Conservation (phyloP, 1,140 invertebrate genomes). For the Eupristina koningsbergeri region DNA sequence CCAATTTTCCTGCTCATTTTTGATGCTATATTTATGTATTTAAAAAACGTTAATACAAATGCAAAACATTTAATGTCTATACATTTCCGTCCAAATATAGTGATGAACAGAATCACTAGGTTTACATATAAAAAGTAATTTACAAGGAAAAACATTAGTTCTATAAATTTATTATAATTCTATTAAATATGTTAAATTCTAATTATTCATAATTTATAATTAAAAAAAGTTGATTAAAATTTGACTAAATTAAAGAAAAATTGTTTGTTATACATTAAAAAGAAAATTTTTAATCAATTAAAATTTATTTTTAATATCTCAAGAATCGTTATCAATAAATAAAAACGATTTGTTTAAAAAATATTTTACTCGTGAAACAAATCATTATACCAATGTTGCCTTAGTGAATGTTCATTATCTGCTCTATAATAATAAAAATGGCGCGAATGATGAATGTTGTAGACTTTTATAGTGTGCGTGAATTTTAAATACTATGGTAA, state of each 20-base stretch:
- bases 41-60: neutral
- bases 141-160: neutral
- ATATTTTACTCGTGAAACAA: neutral
- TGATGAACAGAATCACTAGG: constrained; percentile 5
- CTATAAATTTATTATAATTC: neutral
- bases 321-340: neutral
- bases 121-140: constrained; percentile 8
- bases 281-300: neutral
- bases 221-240: neutral
- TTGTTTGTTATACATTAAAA: neutral
- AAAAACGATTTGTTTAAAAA: neutral
- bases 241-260: neutral
- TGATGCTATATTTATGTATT: constrained; percentile 6
- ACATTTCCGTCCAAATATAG: constrained; percentile 21
- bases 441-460: neutral
- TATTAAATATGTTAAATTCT: neutral
- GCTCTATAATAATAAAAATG: neutral
- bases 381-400: constrained; percentile 16
- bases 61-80: neutral
- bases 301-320: neutral
- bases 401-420: constrained; percentile 12
- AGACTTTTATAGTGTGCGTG: neutral
- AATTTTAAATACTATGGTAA: too few relatives aligned
- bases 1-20: too few relatives aligned
- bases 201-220: neutral